Evolutionary conservation across 2,888 invertebrate genomes (phyloP), one percentile per base, ranked within the genome.

Genomic region (Meta bourneti): DNA sequence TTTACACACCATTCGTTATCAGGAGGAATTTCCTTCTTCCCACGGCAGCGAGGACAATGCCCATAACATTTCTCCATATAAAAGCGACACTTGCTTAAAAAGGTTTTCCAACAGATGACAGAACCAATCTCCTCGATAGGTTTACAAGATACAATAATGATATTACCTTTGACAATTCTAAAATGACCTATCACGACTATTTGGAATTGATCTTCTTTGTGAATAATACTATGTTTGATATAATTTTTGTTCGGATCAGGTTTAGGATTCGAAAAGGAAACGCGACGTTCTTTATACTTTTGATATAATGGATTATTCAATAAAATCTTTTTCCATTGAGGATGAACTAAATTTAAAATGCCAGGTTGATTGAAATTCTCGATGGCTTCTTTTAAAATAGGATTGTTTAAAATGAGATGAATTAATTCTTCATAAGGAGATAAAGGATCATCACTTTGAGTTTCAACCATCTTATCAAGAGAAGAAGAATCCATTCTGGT

Each of bases 11-110:
- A 82, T 7, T 2, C 5, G 1, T 19, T 82, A 7, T 82, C 34
- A 2, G 4, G 4, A 34, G 34, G 34, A 34, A 34, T 34, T 34
- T 34, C 34, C 1, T 72, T 0, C 0, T 20, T 16, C 6, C 6
- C 6, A 6, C 82, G 49, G 11, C 71, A 82, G 0, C 5, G 0
- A 13, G 82, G 82, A 19, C 82, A 82, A 19, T 11, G 6, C 0
- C 82, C 72, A 11, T 13, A 0, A 19, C 82, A 82, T 0, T 48
- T 6, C 8, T 71, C 9, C 19, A 71, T 13, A 49, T 16, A 82
- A 72, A 82, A 71, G 19, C 52, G 71, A 51, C 71, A 81, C 6
- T 81, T 82, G 13, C n/a, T 13, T 48, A 51, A 49, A 71, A n/a
- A 71, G n/a, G n/a, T 0, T 7, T 72, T 0, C 1, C 52, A 6